Evolutionary conservation across 1,140 invertebrate species (phyloP).

Genomic region (Heliconius nattereri): DNA sequence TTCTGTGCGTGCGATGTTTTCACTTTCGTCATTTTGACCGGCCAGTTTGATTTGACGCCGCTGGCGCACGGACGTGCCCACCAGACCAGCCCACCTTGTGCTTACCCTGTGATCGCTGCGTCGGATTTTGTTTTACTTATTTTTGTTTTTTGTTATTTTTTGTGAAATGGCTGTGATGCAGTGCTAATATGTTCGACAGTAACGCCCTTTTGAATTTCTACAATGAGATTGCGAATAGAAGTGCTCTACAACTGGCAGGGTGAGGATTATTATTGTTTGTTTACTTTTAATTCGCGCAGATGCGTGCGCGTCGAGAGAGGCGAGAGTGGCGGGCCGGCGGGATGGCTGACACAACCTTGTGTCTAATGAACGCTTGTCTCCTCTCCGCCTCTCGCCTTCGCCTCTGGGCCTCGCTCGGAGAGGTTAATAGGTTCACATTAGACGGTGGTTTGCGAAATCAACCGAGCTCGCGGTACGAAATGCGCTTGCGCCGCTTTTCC

Average conservation of each 20-base stretch:
- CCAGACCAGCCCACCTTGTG: conserved; percentile 74
- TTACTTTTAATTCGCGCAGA: conserved; percentile 69
- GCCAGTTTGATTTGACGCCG: conserved; percentile 79
- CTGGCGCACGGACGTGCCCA: conserved; percentile 79
- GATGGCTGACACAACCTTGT: conserved; percentile 72
- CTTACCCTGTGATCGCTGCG: conserved; percentile 76
- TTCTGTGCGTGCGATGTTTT: conserved; percentile 81
- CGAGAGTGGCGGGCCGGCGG: conserved; percentile 44
- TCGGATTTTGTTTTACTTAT: conserved; percentile 69
- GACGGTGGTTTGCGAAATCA: conserved; percentile 79
- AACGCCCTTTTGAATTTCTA: conserved; percentile 78
- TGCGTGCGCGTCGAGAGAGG: conserved; percentile 49
- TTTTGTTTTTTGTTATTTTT: neutral
- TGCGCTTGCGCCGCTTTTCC: conserved; percentile 70
- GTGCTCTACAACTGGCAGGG: conserved; percentile 79
- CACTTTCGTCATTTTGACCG: conserved; percentile 81
- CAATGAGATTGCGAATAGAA: conserved; percentile 80
- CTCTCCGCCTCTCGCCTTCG: conserved; percentile 78
- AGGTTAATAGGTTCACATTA: conserved; percentile 82
- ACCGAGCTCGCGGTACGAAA: conserved; percentile 61
- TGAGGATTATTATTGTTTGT: conserved; percentile 69
- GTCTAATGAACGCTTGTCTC: conserved; percentile 75
- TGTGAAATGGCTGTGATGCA: conserved; percentile 78
- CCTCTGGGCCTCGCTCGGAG: conserved; percentile 73
- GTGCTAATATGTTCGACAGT: conserved; percentile 80